Base-by-base conservation (phyloP, 2,797 vertebrate species). In the Propithecus deckenii region DNA sequence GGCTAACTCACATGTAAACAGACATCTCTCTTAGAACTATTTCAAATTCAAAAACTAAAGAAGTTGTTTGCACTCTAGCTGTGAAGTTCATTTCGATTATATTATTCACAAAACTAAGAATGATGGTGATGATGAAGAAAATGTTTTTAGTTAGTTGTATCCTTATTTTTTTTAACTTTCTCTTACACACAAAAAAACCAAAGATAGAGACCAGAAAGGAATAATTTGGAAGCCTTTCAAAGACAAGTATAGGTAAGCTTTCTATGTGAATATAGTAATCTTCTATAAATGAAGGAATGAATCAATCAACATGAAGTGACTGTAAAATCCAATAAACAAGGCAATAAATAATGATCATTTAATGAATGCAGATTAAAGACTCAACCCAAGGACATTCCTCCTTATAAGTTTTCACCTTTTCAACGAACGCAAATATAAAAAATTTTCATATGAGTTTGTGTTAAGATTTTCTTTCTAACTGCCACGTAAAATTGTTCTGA, bases 1-100 rank as follows among this genome's bases (percentile, higher is more conserved):
- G 43, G 15, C 23, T 88, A 94, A 96, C 89, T 95, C 74, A 76
- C 61, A 93, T 57, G 38, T 88, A 97, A 95, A 96, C 74, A 97
- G 84, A 94, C 57, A 89, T 89, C 90, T 86, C 67, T 96, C 76
- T 96, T 84, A 84, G 92, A 94, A 87, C 41, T 85, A 86, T 50
- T 87, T 86, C 61, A 89, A 91, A 80, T 87, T 89, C 63, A 83
- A 88, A 57, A 75, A 63, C 75, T 89, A 50, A 71, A 32, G 83
- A 43, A 79, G 32, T 55, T 86, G 65, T 89, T 84, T 71, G 86
- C 30, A 25, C 28, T 93, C 71, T 89, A 55, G 32, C n/a, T 50
- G 78, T 95, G 30, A 91, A 67, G 23, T 30, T 86, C 86, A 76
- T 20, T n/a, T 3, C 41, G 80, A 18, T 50, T 67, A 83, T 18